Percentiles rank a stretch among this genome's conserved stretches.
Conservation (phyloP, 2,888 invertebrate species). For the Bursaphelenchus okinawaensis region DNA sequence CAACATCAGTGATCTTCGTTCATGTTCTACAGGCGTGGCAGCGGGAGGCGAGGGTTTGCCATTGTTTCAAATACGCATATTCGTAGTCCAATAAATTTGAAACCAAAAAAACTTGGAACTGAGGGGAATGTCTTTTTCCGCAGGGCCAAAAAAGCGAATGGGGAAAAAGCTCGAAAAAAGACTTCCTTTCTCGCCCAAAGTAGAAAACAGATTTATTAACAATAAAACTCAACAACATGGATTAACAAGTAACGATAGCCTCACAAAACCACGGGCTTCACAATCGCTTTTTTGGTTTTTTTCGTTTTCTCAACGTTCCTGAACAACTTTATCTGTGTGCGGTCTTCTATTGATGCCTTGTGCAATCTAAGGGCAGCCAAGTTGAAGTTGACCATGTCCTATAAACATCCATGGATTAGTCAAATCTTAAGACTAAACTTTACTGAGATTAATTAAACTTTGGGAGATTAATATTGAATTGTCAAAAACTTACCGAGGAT, state of each 20-base stretch:
- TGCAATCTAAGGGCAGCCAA: constrained; percentile 74
- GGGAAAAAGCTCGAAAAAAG: background rate
- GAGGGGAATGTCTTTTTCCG: too few species aligned
- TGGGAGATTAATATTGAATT: too few species aligned
- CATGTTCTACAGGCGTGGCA: background rate
- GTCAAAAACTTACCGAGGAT: constrained; percentile 12
- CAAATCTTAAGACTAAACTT: background rate
- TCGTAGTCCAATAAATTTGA: too few species aligned
- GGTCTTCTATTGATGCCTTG: constrained; percentile 71
- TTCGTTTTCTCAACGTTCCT: constrained; percentile 59
- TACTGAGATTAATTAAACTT: too few species aligned
- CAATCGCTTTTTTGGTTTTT: constrained; percentile 63
- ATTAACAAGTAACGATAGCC: background rate
- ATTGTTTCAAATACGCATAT: too few species aligned
- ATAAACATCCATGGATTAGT: constrained; percentile 43
- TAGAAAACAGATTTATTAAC: background rate
- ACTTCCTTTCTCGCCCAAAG: background rate
- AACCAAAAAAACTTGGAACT: too few species aligned
- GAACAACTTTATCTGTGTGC: constrained; percentile 68
- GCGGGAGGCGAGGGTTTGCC: background rate
- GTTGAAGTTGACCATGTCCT: constrained; percentile 81
- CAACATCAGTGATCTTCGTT: constrained; percentile 32
- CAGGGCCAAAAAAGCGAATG: background rate
- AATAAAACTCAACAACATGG: background rate
- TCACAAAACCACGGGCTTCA: constrained; percentile 3